phyloP scores from a whole-genome alignment of 2,888 invertebrate genomes.

The Oconnorella tubifera region DNA sequence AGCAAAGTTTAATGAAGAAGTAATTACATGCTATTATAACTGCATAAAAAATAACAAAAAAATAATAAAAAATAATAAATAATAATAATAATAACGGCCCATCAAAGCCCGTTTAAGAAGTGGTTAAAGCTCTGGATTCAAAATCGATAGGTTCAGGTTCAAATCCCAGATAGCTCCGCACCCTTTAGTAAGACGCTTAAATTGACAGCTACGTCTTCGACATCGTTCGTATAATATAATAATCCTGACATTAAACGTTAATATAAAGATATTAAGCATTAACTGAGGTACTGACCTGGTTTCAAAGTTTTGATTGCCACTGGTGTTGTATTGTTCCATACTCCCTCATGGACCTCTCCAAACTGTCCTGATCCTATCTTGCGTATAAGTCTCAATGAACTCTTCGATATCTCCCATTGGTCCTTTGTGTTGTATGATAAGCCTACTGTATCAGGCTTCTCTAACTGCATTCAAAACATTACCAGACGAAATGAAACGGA shows the following conservation, averaged over 20 bases:
- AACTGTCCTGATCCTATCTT: slow-evolving; percentile 99
- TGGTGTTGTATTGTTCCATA: slow-evolving; percentile 98
- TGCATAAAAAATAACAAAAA: not conserved
- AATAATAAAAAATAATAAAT: not conserved
- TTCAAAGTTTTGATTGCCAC: slow-evolving; percentile 98
- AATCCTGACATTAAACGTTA: not conserved
- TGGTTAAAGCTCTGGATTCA: too few relatives aligned
- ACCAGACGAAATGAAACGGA: too few relatives aligned
- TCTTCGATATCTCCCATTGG: slow-evolving; percentile 98
- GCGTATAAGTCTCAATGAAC: slow-evolving; percentile 88
- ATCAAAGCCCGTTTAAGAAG: too few relatives aligned
- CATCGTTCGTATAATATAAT: too few relatives aligned
- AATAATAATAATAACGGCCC: too few relatives aligned
- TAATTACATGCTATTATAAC: not conserved
- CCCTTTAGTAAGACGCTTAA: too few relatives aligned
- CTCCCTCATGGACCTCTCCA: slow-evolving; percentile 99
- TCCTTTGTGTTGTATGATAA: slow-evolving; percentile 95
- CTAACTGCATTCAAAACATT: too few relatives aligned
- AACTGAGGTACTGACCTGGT: slow-evolving; percentile 63
- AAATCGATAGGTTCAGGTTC: too few relatives aligned
- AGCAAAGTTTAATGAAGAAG: not conserved
- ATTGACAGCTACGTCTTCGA: too few relatives aligned
- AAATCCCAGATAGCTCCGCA: too few relatives aligned
- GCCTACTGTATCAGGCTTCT: slow-evolving; percentile 97
- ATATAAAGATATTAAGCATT: not conserved